phyloP scores from a whole-genome alignment of 2,888 invertebrate species.

The Callyntrura sp. region DNA sequence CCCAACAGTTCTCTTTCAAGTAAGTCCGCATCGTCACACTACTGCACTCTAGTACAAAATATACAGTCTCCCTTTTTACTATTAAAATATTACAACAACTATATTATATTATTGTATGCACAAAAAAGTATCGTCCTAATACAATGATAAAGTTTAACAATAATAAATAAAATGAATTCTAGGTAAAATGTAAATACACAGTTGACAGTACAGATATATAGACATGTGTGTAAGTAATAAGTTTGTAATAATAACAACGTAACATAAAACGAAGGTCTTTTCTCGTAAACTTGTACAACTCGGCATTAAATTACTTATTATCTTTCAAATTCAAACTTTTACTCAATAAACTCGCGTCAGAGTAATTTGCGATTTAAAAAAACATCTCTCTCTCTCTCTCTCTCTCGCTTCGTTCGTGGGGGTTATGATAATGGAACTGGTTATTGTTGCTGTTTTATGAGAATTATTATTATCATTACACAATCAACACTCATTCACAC shows the following conservation, averaged over 20 bases:
- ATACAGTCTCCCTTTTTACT: too few species aligned
- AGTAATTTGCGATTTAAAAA: too few species aligned
- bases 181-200: constrained; percentile 10
- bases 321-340: not conserved
- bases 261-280: constrained; percentile 30
- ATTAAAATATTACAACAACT: not conserved
- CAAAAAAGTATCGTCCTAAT: not conserved
- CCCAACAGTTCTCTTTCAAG: not conserved
- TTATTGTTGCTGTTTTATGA: not conserved
- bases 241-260: not conserved
- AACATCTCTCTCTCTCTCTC: too few species aligned
- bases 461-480: constrained; percentile 24
- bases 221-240: too few species aligned
- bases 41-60: not conserved
- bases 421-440: too few species aligned
- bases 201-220: too few species aligned
- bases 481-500: not conserved
- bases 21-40: not conserved
- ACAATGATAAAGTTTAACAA: constrained; percentile 3
- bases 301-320: not conserved
- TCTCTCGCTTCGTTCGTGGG: too few species aligned
- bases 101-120: not conserved
- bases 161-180: not conserved
- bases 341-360: too few species aligned
- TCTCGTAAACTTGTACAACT: constrained; percentile 20